phyloP scores from a whole-genome alignment of 2,888 invertebrate species.

The Perithous albicinctus region DNA sequence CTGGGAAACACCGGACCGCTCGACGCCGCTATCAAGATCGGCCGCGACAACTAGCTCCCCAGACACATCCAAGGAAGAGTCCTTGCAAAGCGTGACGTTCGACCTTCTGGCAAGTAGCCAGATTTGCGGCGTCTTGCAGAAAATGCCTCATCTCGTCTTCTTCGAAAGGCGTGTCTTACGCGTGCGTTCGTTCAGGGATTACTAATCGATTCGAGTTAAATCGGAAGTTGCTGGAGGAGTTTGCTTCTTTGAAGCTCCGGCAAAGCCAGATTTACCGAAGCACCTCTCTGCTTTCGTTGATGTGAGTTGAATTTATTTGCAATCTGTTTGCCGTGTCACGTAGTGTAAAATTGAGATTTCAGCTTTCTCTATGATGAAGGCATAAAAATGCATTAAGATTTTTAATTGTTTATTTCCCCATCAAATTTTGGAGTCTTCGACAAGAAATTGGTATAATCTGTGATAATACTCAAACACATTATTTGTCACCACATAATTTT shows the following conservation, averaged over 20 bases:
- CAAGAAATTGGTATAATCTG: not conserved
- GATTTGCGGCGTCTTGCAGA: constrained; percentile 38
- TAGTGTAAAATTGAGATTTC: not conserved
- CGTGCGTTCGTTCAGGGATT: constrained; percentile 21
- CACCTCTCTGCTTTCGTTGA: not conserved
- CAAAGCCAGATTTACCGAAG: not conserved
- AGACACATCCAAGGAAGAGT: constrained; percentile 32
- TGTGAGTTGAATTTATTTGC: not conserved
- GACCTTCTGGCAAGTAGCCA: constrained; percentile 58
- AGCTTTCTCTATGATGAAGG: not conserved
- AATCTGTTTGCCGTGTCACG: not conserved
- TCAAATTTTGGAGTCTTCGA: not conserved
- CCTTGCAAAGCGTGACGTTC: constrained; percentile 52
- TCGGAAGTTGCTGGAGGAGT: not conserved
- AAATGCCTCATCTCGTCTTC: constrained; percentile 31
- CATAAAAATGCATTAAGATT: not conserved
- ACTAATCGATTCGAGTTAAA: constrained; percentile 27
- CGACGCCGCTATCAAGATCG: constrained; percentile 63
- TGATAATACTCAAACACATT: no score
- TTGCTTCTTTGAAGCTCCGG: not conserved
- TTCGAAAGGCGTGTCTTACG: not conserved
- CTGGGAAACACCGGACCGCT: constrained; percentile 43
- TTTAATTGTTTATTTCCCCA: not conserved
- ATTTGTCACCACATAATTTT: no score
- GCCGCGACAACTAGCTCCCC: constrained; percentile 30